Percentiles rank a stretch among this genome's conserved stretches.
Evolutionary conservation across 2,888 invertebrate species (phyloP).

Genomic region (Thecophora atra): DNA sequence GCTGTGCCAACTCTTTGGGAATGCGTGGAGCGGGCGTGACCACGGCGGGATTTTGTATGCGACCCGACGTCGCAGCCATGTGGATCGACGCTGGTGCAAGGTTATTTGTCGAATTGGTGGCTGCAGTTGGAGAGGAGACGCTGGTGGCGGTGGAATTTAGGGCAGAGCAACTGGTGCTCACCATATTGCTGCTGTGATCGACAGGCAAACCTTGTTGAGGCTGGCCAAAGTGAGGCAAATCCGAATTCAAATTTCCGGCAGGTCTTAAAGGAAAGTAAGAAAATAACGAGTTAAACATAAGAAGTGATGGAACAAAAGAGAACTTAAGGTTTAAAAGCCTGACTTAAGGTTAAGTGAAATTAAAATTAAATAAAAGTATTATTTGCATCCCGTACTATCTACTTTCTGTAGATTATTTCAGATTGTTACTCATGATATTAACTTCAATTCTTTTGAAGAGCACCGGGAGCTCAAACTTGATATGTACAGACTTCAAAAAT

Average conservation of each 20-base stretch:
- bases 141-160: slow-evolving; percentile 21
- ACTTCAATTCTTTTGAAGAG: no score
- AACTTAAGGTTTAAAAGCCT: no score
- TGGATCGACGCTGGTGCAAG: background rate
- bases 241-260: slow-evolving; percentile 67
- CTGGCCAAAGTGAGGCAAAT: slow-evolving; percentile 60
- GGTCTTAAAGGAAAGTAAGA: slow-evolving; percentile 62
- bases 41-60: slow-evolving; percentile 62
- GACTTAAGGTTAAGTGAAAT: no score
- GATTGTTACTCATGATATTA: no score
- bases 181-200: slow-evolving; percentile 29
- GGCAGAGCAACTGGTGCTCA: slow-evolving; percentile 13
- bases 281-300: no score
- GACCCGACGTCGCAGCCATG: slow-evolving; percentile 45
- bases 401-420: no score
- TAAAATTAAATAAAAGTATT: no score
- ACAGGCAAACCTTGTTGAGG: slow-evolving; percentile 51
- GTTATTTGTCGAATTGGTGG: background rate
- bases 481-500: no score
- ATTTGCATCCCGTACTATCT: no score
- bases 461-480: no score
- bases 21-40: slow-evolving; percentile 63
- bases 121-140: background rate
- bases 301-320: no score
- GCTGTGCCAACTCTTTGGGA: slow-evolving; percentile 64